A percentile compares a stretch with the other conserved stretches of the same genome.
phyloP scores from a whole-genome alignment of 2,113 vertebrate species.

The Ptyas mucosa region DNA sequence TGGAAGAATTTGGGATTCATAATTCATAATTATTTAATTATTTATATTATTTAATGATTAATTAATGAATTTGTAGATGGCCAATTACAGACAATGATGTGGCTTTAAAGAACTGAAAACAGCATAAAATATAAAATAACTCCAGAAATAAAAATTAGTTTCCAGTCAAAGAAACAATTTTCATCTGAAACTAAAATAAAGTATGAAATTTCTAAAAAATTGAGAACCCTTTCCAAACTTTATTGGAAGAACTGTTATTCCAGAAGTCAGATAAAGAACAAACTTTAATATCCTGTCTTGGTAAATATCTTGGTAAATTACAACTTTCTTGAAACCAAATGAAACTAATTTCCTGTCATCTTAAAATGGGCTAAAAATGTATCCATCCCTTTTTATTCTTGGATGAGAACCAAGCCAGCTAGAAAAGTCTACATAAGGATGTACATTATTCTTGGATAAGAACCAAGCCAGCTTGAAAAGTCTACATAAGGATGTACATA shows the following conservation, averaged over 20 bases:
- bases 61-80: not conserved
- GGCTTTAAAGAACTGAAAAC: not conserved
- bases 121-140: not conserved
- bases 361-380: not conserved
- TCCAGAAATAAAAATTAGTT: not conserved
- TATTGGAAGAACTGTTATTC: conserved; percentile 11
- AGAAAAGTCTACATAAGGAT: not conserved
- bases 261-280: conserved; percentile 9
- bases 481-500: not conserved
- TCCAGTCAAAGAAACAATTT: not conserved
- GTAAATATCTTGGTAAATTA: not conserved
- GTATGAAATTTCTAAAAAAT: conserved; percentile 32
- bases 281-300: not conserved
- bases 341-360: not conserved
- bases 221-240: conserved; percentile 17
- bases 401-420: not conserved
- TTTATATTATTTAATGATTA: conserved; percentile 41
- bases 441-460: not conserved
- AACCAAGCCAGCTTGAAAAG: not conserved
- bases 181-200: conserved; percentile 54
- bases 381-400: not conserved
- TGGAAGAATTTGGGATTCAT: conserved; percentile 42
- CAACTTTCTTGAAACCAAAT: not conserved
- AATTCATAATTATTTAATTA: conserved; percentile 53
- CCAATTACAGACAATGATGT: not conserved